Conservation (phyloP, 2,888 invertebrate genomes). For the Candidula unifasciata region DNA sequence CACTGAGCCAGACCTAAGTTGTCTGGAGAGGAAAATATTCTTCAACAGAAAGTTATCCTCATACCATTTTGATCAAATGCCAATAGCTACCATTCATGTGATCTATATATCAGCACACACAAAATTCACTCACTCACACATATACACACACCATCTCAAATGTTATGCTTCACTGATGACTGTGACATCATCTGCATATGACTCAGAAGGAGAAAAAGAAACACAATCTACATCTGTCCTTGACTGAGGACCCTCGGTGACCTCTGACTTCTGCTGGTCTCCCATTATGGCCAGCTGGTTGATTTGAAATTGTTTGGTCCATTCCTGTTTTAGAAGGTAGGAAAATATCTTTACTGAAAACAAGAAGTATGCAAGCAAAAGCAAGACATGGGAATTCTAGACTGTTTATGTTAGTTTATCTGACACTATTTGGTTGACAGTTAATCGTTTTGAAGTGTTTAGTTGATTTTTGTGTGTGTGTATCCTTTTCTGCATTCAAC, state of each 20-base stretch:
- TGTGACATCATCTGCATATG: slow-evolving; percentile 2
- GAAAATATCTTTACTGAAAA: neutral
- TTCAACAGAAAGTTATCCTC: neutral
- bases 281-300: slow-evolving; percentile 56
- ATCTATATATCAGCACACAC: neutral
- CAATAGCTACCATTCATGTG: neutral
- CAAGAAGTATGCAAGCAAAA: neutral
- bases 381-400: neutral
- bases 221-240: neutral
- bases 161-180: slow-evolving; percentile 11
- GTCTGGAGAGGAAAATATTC: no score
- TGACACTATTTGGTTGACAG: neutral
- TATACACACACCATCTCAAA: no score
- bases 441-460: no score
- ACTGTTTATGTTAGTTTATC: neutral
- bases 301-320: slow-evolving; percentile 63
- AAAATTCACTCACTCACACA: neutral
- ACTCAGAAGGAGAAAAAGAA: neutral
- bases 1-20: no score
- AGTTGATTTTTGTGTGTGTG: no score
- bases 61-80: neutral
- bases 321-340: slow-evolving; percentile 56
- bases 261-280: slow-evolving; percentile 57
- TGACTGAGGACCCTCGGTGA: slow-evolving; percentile 54
- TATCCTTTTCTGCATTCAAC: no score